Evolutionary conservation across 1,140 invertebrate genomes (phyloP).

Genomic region (Sesamia nonagrioides): DNA sequence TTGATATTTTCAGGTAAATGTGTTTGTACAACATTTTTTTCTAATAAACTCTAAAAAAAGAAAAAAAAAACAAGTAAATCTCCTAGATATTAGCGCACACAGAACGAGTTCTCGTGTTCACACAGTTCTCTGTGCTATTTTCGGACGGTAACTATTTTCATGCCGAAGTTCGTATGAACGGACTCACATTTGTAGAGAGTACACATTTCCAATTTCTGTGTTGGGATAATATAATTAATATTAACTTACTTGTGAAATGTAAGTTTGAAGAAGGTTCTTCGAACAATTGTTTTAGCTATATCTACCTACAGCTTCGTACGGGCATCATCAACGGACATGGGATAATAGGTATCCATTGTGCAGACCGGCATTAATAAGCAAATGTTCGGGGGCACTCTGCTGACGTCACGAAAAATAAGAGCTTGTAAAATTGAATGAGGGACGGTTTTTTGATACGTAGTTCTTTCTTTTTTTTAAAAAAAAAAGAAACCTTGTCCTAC

Average conservation of each 20-base stretch:
- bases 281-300: background rate
- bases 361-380: no score
- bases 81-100: background rate
- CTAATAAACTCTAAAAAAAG: background rate
- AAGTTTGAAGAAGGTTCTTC: background rate
- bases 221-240: background rate
- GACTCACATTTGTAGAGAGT: background rate
- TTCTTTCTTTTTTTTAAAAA: no score
- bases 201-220: background rate
- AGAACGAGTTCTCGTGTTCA: constrained; percentile 26
- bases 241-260: background rate
- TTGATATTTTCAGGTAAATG: no score
- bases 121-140: constrained; percentile 19
- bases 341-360: background rate
- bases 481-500: no score
- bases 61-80: background rate
- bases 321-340: background rate
- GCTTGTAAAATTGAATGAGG: no score
- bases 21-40: background rate
- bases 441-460: no score
- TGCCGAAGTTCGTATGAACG: constrained; percentile 28
- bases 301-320: no score
- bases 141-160: constrained; percentile 10
- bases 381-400: no score
- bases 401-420: no score